Evolutionary conservation across 2,113 vertebrate species (phyloP).

Genomic region (Orycteropus afer): DNA sequence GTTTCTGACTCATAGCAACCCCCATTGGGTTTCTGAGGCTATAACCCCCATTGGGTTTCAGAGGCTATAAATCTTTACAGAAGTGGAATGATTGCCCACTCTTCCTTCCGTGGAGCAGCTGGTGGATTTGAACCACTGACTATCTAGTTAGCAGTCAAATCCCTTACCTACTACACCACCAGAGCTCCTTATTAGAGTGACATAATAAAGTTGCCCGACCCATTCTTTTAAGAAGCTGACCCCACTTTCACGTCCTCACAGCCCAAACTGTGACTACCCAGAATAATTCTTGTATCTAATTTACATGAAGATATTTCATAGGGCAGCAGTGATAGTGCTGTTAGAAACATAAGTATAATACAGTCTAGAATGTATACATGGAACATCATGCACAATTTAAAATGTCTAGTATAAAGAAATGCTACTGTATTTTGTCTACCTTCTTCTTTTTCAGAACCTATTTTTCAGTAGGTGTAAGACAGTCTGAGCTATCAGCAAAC

Average conservation of each 20-base stretch:
- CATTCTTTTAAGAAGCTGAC: neutral
- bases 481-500: neutral
- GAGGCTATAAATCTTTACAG: too few species aligned
- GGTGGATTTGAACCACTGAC: too few species aligned
- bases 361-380: neutral
- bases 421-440: neutral
- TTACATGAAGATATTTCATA: neutral
- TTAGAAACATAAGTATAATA: neutral
- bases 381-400: neutral
- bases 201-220: neutral
- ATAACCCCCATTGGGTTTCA: too few species aligned
- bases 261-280: neutral
- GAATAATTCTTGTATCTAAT: neutral
- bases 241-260: accelerated
- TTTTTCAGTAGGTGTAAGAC: neutral
- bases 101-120: too few species aligned
- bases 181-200: too few species aligned
- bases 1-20: too few species aligned
- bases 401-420: neutral
- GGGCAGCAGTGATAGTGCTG: neutral
- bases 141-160: too few species aligned
- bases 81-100: too few species aligned
- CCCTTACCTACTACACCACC: too few species aligned
- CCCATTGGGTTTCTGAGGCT: too few species aligned
- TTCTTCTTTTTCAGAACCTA: neutral